phyloP scores from a whole-genome alignment of 2,797 vertebrate genomes.

The Pangasius mekongensis region DNA sequence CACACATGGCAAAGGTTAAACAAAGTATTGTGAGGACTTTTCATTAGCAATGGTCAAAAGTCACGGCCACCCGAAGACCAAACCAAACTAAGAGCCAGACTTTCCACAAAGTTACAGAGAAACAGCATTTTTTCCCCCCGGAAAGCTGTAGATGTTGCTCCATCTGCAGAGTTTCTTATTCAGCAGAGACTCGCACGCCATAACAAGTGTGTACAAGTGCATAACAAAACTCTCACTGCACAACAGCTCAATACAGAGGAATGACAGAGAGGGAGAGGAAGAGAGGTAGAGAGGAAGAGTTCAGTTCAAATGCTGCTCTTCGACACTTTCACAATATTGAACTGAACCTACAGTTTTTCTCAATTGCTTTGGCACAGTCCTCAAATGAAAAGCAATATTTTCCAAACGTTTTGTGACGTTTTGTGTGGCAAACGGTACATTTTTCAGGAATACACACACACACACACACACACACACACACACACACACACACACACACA shows the following conservation, averaged over 20 bases:
- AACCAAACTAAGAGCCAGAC: not conserved
- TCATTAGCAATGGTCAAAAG: conserved; percentile 24
- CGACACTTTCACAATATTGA: not conserved
- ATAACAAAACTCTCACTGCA: not conserved
- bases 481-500: too few relatives aligned
- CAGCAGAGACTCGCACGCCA: not conserved
- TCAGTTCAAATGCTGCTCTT: not conserved
- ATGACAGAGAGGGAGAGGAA: not conserved
- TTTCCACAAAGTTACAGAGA: not conserved
- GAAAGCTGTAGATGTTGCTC: not conserved
- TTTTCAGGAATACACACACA: not conserved
- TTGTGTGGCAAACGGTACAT: not conserved
- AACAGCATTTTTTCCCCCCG: too few relatives aligned
- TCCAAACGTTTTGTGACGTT: not conserved
- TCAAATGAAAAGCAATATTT: not conserved
- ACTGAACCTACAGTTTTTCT: not conserved
- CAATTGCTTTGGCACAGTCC: not conserved
- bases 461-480: too few relatives aligned
- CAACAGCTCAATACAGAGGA: not conserved
- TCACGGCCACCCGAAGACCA: not conserved
- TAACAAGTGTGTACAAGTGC: not conserved
- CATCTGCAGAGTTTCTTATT: not conserved
- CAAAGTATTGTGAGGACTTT: not conserved
- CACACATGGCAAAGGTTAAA: not conserved
- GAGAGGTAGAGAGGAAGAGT: not conserved